These are phyloP conservation scores for Xyrauchen texanus DNA, from an alignment of 2,113 vertebrate genomes.

Conservation along the genomic window DNA sequence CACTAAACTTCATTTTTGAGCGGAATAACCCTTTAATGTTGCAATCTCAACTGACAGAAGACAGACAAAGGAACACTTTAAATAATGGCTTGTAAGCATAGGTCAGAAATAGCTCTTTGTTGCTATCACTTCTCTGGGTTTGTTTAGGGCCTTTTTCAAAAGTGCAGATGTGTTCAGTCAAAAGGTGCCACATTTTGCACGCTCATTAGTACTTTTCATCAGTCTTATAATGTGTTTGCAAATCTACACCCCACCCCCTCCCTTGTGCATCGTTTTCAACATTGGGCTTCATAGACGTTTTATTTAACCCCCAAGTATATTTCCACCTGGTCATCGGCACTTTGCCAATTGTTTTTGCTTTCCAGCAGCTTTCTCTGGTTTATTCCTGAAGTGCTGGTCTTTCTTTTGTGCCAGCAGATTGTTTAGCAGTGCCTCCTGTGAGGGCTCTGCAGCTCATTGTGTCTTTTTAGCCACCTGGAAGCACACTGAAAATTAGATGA, in stretches of 20 bases:
- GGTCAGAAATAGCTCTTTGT: constrained; percentile 41
- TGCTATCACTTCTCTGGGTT: constrained; percentile 39
- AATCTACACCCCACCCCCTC: background rate
- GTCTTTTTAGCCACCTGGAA: constrained; percentile 58
- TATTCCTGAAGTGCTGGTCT: constrained; percentile 51
- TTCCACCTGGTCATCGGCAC: constrained; percentile 60
- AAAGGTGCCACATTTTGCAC: constrained; percentile 43
- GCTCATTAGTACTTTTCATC: background rate
- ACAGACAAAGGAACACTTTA: constrained; percentile 15
- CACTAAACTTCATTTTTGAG: too few relatives aligned
- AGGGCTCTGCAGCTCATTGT: constrained; percentile 49
- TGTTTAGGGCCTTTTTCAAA: constrained; percentile 47
- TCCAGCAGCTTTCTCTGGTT: constrained; percentile 47
- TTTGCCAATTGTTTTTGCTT: constrained; percentile 41
- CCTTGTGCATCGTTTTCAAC: constrained; percentile 26
- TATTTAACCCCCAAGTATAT: constrained; percentile 64
- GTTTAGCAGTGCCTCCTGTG: background rate
- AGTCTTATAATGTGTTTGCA: too few relatives aligned
- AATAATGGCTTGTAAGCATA: constrained; percentile 43
- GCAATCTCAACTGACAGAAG: too few relatives aligned
- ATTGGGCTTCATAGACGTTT: constrained; percentile 62
- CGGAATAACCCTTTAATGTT: too few relatives aligned
- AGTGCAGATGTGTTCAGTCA: constrained; percentile 54
- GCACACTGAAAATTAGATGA: constrained; percentile 50
- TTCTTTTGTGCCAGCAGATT: constrained; percentile 43